These are phyloP conservation scores for Brachyptera putata DNA, from an alignment of 2,888 invertebrate genomes.

Conservation along the genomic window DNA sequence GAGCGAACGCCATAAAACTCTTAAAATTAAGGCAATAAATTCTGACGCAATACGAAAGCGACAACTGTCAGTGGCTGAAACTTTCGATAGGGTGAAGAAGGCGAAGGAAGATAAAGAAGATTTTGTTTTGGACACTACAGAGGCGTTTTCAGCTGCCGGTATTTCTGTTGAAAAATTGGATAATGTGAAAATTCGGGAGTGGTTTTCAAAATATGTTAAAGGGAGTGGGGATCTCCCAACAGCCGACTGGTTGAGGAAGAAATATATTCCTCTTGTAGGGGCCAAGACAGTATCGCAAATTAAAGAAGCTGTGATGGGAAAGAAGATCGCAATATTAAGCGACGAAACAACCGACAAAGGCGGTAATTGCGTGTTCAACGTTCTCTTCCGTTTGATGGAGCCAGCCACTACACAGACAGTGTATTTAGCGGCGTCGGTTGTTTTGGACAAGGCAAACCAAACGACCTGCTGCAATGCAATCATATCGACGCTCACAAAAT, in stretches of 20 bases:
- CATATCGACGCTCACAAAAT: conserved; percentile 4
- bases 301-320: conserved; percentile 1
- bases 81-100: conserved; percentile 1
- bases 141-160: conserved; percentile 12
- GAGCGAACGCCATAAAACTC: background rate
- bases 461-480: conserved; percentile 15
- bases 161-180: conserved; percentile 7
- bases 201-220: background rate
- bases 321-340: conserved; percentile 9
- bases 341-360: conserved; percentile 25
- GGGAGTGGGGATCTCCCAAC: conserved; percentile 24
- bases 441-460: conserved; percentile 18
- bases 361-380: conserved; percentile 24
- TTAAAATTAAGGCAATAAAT: background rate
- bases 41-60: background rate
- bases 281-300: conserved; percentile 7
- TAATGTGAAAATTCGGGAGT: background rate
- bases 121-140: conserved; percentile 12
- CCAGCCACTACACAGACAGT: conserved; percentile 9
- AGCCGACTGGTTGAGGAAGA: conserved; percentile 9
- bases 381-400: conserved; percentile 20
- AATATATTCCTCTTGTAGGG: conserved; percentile 20
- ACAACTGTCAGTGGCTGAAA: conserved; percentile 14
- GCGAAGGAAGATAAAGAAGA: conserved; percentile 20
- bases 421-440: background rate